Conservation (phyloP, 2,113 vertebrate species). For the Tetrax tetrax region DNA sequence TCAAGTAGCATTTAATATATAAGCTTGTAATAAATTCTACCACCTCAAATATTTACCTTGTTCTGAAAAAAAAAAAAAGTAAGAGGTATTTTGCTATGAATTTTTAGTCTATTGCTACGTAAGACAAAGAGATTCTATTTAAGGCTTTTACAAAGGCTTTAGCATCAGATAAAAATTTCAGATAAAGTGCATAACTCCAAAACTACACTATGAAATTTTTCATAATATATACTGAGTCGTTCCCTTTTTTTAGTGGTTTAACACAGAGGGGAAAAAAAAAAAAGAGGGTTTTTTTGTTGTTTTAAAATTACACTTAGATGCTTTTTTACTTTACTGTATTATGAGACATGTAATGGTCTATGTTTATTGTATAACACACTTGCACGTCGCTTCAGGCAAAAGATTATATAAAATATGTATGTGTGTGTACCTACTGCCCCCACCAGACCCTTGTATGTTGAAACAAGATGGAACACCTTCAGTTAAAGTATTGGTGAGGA, state of each 20-base stretch:
- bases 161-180: background rate
- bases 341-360: background rate
- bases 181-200: background rate
- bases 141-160: background rate
- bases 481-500: background rate
- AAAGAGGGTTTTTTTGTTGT: accelerated
- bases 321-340: background rate
- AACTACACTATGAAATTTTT: background rate
- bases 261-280: background rate
- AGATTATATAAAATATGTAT: background rate
- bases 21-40: background rate
- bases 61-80: background rate
- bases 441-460: background rate
- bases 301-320: background rate
- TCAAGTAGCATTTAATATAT: background rate
- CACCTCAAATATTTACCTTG: background rate
- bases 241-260: background rate
- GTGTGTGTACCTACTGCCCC: background rate
- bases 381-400: background rate
- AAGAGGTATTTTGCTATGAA: background rate
- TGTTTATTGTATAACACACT: background rate
- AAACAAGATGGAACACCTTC: background rate
- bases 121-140: background rate
- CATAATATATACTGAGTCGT: background rate
- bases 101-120: background rate